phyloP scores from a whole-genome alignment of 37 sponge, comb jelly and placozoan species.

The Diacarnus erythraeanus region DNA sequence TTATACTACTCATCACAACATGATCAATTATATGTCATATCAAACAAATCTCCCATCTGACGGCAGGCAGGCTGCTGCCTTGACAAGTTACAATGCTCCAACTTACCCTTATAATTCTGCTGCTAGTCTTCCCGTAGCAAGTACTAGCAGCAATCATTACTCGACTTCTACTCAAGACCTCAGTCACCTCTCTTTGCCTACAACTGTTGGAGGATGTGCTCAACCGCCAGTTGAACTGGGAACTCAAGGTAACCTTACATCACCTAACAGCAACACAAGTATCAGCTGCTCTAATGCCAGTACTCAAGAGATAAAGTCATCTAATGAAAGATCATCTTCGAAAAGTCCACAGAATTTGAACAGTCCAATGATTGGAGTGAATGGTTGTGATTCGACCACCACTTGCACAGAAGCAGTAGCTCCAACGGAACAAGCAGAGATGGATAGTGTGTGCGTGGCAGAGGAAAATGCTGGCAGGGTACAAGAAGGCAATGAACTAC shows the following conservation, averaged over 20 bases:
- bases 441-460: not conserved
- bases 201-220: not conserved
- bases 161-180: not conserved
- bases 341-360: not conserved
- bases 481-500: not conserved
- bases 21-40: constrained; percentile 6
- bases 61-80: not conserved
- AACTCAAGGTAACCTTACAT: not conserved
- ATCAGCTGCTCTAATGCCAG: not conserved
- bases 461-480: not conserved
- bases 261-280: not conserved
- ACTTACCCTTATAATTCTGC: not conserved
- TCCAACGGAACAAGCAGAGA: not conserved
- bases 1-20: constrained; percentile 10
- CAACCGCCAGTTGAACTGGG: not conserved
- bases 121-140: not conserved
- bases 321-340: not conserved
- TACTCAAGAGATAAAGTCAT: not conserved
- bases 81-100: not conserved
- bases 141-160: not conserved
- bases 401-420: not conserved
- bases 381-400: constrained; percentile 6
- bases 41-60: not conserved
- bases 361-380: not conserved
- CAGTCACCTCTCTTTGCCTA: not conserved